Conservation (phyloP, 2,888 invertebrate genomes). For the Ectropis crepuscularia region DNA sequence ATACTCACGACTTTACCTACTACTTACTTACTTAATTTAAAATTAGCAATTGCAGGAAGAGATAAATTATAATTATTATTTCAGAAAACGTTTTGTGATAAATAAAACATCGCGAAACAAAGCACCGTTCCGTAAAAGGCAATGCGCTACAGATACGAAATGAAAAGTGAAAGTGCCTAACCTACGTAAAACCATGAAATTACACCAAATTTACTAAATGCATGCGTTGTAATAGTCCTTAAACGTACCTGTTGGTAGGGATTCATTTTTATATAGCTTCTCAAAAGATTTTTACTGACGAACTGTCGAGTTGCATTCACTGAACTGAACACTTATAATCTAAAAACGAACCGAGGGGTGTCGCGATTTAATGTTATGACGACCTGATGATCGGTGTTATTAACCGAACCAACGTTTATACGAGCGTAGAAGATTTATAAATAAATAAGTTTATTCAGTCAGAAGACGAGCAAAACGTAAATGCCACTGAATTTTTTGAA, state of each 20-base stretch:
- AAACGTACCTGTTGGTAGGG: conserved; percentile 73
- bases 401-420: too few relatives aligned
- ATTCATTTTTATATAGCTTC: conserved; percentile 63
- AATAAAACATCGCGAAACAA: conserved; percentile 4
- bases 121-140: background rate
- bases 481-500: too few relatives aligned
- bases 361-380: too few relatives aligned
- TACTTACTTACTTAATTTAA: conserved; percentile 15
- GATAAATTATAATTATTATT: conserved; percentile 23
- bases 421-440: too few relatives aligned
- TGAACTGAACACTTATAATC: background rate
- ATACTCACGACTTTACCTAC: conserved; percentile 8
- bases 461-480: too few relatives aligned
- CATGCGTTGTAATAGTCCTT: conserved; percentile 16
- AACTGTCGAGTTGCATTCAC: background rate
- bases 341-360: too few relatives aligned
- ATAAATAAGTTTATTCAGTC: too few relatives aligned
- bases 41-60: background rate
- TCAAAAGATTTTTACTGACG: background rate
- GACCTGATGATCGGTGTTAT: too few relatives aligned
- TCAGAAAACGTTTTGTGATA: conserved; percentile 3
- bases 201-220: background rate
- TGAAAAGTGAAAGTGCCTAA: conserved; percentile 5
- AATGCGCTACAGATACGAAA: background rate
- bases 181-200: background rate